phyloP scores from a whole-genome alignment of 1,140 invertebrate genomes.

The Aleiodes sp. region DNA sequence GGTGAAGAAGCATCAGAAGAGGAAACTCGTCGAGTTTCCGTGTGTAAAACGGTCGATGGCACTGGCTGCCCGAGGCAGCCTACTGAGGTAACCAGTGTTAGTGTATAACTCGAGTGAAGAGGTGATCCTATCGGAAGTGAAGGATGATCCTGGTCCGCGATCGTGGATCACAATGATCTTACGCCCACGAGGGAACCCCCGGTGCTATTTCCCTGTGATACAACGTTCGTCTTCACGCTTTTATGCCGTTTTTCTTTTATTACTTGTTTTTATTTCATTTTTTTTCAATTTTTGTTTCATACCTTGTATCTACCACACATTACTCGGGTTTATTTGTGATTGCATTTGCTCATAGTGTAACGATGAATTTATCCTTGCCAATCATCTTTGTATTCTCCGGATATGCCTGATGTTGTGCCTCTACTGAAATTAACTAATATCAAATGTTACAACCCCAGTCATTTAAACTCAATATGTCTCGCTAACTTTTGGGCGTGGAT shows the following conservation, averaged over 20 bases:
- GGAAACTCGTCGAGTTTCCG: conserved; percentile 17
- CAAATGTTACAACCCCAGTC: too few species aligned
- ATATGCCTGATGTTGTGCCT: too few species aligned
- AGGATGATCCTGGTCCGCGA: conserved; percentile 57
- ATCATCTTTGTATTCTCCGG: too few species aligned
- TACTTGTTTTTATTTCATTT: not conserved
- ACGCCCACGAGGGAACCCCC: conserved; percentile 48
- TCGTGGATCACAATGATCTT: conserved; percentile 61
- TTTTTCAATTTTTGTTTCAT: too few species aligned
- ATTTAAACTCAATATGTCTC: too few species aligned
- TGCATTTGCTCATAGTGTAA: too few species aligned
- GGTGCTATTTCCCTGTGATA: conserved; percentile 17
- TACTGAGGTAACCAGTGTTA: conserved; percentile 3
- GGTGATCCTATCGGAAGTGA: conserved; percentile 58
- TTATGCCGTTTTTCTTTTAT: not conserved
- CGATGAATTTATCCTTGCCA: too few species aligned
- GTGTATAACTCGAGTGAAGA: conserved; percentile 4
- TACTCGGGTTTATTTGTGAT: too few species aligned
- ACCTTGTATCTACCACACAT: too few species aligned
- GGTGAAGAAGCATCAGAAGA: not conserved
- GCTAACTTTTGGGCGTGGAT: too few species aligned
- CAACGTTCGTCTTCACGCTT: not conserved
- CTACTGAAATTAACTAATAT: too few species aligned
- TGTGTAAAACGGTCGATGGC: conserved; percentile 31
- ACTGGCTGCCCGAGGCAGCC: conserved; percentile 23